Conservation (phyloP, 2,797 vertebrate species). For the Peromyscus eremicus region DNA sequence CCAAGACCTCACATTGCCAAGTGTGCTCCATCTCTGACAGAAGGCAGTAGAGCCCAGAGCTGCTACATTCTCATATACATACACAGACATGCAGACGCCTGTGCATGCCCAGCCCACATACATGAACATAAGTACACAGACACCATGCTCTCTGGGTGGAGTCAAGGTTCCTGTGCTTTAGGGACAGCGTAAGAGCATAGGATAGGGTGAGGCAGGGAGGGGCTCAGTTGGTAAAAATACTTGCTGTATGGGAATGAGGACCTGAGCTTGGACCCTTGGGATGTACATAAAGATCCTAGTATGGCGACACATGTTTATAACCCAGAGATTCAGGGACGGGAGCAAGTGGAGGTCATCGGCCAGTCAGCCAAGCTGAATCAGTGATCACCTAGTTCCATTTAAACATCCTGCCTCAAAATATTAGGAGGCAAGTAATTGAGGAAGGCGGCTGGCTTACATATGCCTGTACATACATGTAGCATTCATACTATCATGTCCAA, state of each 20-base stretch:
- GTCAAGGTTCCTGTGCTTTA: neutral
- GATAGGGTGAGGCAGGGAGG: neutral
- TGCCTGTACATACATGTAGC: neutral
- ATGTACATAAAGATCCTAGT: neutral
- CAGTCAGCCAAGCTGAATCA: neutral
- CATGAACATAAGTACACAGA: neutral
- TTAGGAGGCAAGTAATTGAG: neutral
- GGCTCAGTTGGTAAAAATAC: neutral
- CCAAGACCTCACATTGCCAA: neutral
- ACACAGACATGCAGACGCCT: neutral
- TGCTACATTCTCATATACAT: neutral
- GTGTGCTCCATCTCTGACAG: conserved; percentile 14
- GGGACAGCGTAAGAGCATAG: neutral
- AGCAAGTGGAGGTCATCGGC: neutral
- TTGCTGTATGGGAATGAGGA: neutral
- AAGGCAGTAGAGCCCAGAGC: conserved; percentile 15
- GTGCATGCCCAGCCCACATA: too few species aligned
- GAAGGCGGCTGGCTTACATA: neutral
- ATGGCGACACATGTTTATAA: neutral
- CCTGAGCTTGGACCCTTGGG: neutral
- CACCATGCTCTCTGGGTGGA: neutral
- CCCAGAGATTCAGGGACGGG: neutral
- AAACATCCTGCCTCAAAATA: neutral
- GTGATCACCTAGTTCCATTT: neutral
- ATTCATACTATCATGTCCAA: neutral